Base-by-base conservation (phyloP, 2,113 vertebrate genomes). In the Lipotes vexillifer region DNA sequence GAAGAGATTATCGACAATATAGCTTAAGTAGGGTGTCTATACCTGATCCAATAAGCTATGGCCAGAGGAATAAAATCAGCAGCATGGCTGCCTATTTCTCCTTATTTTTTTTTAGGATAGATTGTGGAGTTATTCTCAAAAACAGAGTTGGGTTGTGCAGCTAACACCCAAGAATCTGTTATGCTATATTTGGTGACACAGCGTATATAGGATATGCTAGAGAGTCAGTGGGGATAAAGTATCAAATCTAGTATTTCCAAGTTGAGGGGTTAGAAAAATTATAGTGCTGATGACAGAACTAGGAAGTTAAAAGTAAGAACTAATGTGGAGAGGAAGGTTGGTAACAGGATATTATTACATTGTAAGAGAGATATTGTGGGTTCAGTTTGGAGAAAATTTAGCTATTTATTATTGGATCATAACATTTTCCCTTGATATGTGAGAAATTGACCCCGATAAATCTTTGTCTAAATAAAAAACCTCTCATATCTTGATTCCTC, bases 311-410 rank as follows among this genome's bases (percentile, higher is more conserved):
- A 84, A 41, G 5, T 36, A 36, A 36, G 17, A 69, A 46, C 13
- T 49, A 29, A 8, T 52, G 8, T 85, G 68, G 12, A 81, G 12
- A 91, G 11, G 4, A 91, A 20, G 4, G 4, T 33, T 88, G 41
- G 41, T 10, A 38, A 85, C 46, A 89, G 36, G 15, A 31, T 36
- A 59, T 31, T n/a, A 5, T 31, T 65, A 8, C 23, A 71, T 25
- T 21, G 18, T 84, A 78, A 94, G 12, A 41, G 55, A 49, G 46
- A 78, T 4, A 59, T 18, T n/a, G 31, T 77, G 8, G 63, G 7
- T 82, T 94, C 55, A 38, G 17, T 59, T 91, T 90, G 27, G 41
- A 94, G 52, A 94, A 96, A 96, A 82, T 6, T 52, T 31, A 77
- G 8, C 59, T 29, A 61, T 86, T 94, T 96, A 5, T 88, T 55